Evolutionary conservation across 2,797 vertebrate species (phyloP), one percentile per base, ranked within the genome.

Genomic region (Glossophaga mutica): DNA sequence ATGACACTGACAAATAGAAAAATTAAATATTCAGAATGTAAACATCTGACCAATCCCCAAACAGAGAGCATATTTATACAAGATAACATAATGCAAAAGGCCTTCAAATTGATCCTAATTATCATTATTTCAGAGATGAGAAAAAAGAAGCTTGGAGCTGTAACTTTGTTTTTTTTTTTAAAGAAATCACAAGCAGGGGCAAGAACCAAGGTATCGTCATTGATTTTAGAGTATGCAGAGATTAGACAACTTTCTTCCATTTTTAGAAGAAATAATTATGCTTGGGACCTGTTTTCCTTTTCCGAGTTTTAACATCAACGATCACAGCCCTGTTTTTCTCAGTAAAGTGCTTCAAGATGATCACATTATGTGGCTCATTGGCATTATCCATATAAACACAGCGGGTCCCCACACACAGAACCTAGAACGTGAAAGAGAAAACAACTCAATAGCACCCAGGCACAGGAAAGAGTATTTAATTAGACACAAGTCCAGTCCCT

Each of bases 321-420:
- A 99, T 99, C 18, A 99, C 99, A 3, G 99, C 99, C 14, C 99
- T 99, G 98, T 99, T 99, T 94, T 99, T 99, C 97, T 99, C 99
- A 0, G 99, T 99, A 97, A 99, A 99, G 98, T 99, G 99, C 96
- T 99, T 99, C 95, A 99, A 98, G 97, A 99, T 98, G 98, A 99
- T 99, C 97, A 99, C 99, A 11, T 98, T 99, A 96, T 99, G 99
- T 73, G 99, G 99, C 89, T 99, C 99, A 0, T 99, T 99, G 78
- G 99, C 99, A 15, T 99, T 99, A 98, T 99, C 99, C 68, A 99
- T 97, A 97, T 99, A 99, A 94, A 99, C 98, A 4, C 99, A 99
- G 90, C 99, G 99, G 46, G 99, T 99, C 71, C 99, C 99, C 98
- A 99, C 99, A n/a, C 99, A 99, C 84, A 99, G 98, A 91, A 99